Evolutionary conservation across 2,888 invertebrate species (phyloP).

Genomic region (Congeria kusceri): DNA sequence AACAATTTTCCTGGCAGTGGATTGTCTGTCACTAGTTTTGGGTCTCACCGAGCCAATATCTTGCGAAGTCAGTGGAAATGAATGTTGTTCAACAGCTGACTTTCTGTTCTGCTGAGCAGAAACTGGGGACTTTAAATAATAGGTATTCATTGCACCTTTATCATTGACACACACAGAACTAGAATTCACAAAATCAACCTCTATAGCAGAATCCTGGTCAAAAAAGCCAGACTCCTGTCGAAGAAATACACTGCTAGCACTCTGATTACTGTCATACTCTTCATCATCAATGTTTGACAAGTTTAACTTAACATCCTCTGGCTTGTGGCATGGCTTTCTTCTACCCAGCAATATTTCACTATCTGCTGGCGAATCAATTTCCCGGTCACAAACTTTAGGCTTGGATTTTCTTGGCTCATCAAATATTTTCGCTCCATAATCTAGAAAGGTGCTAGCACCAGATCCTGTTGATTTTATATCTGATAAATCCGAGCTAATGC

Average conservation of each 20-base stretch:
- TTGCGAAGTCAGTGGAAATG: constrained; percentile 48
- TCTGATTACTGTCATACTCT: constrained; percentile 60
- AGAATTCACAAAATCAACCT: constrained; percentile 21
- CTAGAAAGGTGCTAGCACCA: too few species aligned
- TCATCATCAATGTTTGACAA: constrained; percentile 70
- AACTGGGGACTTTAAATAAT: constrained; percentile 42
- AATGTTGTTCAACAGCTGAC: constrained; percentile 36
- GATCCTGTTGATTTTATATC: constrained; percentile 6
- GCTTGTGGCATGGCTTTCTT: constrained; percentile 16
- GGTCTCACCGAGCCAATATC: constrained; percentile 36
- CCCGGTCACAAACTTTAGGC: constrained; percentile 21
- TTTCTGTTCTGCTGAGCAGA: constrained; percentile 27
- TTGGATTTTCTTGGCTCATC: neutral
- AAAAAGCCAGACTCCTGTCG: constrained; percentile 23
- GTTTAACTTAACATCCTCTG: constrained; percentile 70
- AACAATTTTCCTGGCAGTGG: constrained; percentile 56
- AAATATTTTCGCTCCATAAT: too few species aligned
- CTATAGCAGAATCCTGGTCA: constrained; percentile 57
- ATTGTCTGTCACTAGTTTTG: constrained; percentile 15
- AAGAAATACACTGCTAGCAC: constrained; percentile 58
- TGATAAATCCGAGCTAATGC: constrained; percentile 43
- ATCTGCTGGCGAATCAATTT: constrained; percentile 50
- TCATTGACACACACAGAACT: constrained; percentile 3
- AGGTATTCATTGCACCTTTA: constrained; percentile 55
- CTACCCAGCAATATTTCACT: constrained; percentile 7